Evolutionary conservation across 2,113 vertebrate genomes (phyloP).

Genomic region (Rhipidura dahli): DNA sequence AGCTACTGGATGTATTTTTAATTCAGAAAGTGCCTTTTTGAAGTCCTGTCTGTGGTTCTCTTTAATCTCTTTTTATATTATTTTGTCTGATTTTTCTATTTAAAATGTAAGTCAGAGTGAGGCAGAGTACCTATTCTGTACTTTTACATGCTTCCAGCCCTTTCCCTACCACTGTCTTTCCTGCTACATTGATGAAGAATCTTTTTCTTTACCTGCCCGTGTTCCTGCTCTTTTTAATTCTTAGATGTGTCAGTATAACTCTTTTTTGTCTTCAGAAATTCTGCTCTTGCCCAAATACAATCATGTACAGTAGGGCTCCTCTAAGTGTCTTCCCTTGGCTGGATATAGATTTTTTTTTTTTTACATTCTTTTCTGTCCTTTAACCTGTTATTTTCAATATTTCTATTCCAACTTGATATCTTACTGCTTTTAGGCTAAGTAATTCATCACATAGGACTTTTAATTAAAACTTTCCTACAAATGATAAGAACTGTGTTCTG

Average conservation of each 20-base stretch:
- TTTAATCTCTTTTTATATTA: slow-evolving; percentile 14
- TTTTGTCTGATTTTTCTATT: slow-evolving; percentile 21
- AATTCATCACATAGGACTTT: background rate
- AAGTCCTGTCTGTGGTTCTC: background rate
- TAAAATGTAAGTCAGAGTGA: background rate
- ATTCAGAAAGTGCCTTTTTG: background rate
- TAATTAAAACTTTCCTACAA: background rate
- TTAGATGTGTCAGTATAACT: background rate
- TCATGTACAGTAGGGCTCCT: background rate
- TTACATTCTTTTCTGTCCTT: background rate
- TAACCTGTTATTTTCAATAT: background rate
- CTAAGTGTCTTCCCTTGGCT: background rate
- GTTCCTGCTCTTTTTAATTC: background rate
- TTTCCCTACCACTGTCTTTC: background rate
- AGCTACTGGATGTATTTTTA: background rate
- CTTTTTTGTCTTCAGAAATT: background rate
- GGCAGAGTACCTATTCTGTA: background rate
- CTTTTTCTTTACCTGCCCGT: background rate
- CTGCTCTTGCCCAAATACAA: background rate
- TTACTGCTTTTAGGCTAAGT: background rate
- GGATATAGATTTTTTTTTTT: background rate
- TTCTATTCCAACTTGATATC: background rate
- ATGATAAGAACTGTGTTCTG: background rate
- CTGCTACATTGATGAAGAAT: background rate
- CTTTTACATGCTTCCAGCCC: background rate